These are phyloP conservation scores for Prietella phreatophila DNA, from an alignment of 2,113 vertebrate species.

Conservation along the genomic window DNA sequence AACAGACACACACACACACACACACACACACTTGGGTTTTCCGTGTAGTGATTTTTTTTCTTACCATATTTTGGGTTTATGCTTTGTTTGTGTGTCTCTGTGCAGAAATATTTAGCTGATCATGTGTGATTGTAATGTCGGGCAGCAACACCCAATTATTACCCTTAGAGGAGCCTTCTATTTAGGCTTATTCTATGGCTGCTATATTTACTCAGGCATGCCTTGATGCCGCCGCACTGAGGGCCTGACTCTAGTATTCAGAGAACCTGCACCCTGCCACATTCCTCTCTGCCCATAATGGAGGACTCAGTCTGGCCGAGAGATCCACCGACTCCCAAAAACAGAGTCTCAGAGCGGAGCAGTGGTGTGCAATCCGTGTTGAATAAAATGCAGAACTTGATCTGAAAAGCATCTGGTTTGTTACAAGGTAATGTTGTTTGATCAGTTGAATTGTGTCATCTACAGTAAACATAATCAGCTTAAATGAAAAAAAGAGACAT, in stretches of 20 bases:
- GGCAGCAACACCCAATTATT: conserved; percentile 80
- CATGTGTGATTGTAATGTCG: conserved; percentile 73
- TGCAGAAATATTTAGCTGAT: conserved; percentile 74
- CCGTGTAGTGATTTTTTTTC: conserved; percentile 48
- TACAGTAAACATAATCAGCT: conserved; percentile 24
- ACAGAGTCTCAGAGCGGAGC: background rate
- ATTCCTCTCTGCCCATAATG: conserved; percentile 70
- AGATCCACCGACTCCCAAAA: conserved; percentile 51
- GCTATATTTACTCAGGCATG: conserved; percentile 77
- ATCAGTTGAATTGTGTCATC: conserved; percentile 30
- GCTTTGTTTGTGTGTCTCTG: conserved; percentile 76
- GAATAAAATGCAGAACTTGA: background rate
- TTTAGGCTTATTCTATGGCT: conserved; percentile 73
- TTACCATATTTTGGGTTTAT: conserved; percentile 64
- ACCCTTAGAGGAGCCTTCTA: conserved; percentile 74
- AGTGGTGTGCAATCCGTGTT: conserved; percentile 12
- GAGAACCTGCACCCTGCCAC: conserved; percentile 59
- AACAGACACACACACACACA: background rate
- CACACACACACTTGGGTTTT: conserved; percentile 33
- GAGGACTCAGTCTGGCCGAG: conserved; percentile 52
- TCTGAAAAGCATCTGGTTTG: conserved; percentile 37
- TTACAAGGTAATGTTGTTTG: conserved; percentile 42
- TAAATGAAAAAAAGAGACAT: conserved; percentile 22
- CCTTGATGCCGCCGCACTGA: conserved; percentile 61
- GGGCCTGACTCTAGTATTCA: conserved; percentile 61